Conservation (phyloP, 2,113 vertebrate genomes). For the Suricata suricatta region DNA sequence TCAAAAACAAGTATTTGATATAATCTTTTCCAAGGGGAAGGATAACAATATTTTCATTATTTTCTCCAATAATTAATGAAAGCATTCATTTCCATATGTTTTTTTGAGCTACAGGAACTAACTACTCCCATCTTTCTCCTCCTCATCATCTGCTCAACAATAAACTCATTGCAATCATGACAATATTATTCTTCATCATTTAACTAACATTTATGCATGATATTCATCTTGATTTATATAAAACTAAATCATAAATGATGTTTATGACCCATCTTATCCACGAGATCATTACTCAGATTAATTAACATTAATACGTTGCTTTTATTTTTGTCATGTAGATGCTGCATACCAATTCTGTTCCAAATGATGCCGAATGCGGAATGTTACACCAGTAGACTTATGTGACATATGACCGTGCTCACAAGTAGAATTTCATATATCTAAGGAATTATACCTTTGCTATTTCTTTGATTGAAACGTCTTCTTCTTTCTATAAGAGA, state of each 20-base stretch:
- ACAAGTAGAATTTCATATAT: not conserved
- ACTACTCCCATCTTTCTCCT: conserved; percentile 6
- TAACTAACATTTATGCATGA: not conserved
- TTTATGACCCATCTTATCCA: not conserved
- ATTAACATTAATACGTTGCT: conserved; percentile 25
- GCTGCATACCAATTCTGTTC: not conserved
- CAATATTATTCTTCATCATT: conserved; percentile 37
- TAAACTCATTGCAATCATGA: conserved; percentile 8
- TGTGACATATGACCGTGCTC: not conserved
- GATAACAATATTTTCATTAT: not conserved
- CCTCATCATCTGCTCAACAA: conserved; percentile 16
- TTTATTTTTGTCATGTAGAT: not conserved
- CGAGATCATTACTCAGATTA: conserved; percentile 43
- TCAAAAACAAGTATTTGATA: not conserved
- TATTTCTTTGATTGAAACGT: not conserved
- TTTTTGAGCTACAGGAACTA: not conserved
- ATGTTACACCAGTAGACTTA: not conserved
- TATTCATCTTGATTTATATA: conserved; percentile 45
- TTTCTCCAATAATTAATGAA: conserved; percentile 62
- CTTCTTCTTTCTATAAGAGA: not conserved
- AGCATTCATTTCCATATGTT: conserved; percentile 44
- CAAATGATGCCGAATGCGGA: not conserved
- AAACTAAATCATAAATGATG: conserved; percentile 49
- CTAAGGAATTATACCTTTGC: not conserved
- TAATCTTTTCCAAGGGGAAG: conserved; percentile 3